phyloP scores from a whole-genome alignment of 2,797 vertebrate species.

The Geotria australis region DNA sequence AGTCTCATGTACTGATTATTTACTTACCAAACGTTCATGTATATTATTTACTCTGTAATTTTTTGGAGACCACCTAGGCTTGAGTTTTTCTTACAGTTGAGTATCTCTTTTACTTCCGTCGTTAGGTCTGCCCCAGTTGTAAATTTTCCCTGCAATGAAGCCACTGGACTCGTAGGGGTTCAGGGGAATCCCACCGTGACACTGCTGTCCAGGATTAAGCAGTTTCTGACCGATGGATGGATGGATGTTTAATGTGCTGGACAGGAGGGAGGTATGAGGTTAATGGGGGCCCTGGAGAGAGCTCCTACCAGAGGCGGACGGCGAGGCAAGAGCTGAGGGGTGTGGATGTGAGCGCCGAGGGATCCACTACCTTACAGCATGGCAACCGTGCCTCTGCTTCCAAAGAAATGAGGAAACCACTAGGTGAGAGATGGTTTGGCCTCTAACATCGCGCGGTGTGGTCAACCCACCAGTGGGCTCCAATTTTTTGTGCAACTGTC shows the following conservation, averaged over 20 bases:
- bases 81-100: too few relatives aligned
- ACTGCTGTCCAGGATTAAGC: too few relatives aligned
- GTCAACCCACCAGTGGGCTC: background rate
- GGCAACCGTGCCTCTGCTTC: constrained; percentile 95
- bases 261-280: constrained; percentile 57
- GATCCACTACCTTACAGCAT: constrained; percentile 92
- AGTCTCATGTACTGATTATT: too few relatives aligned
- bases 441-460: background rate
- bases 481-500: background rate
- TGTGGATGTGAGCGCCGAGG: constrained; percentile 68
- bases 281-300: constrained; percentile 80
- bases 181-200: too few relatives aligned
- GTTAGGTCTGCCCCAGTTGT: too few relatives aligned
- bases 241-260: constrained; percentile 1
- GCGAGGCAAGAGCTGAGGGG: constrained; percentile 99
- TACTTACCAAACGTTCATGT: too few relatives aligned
- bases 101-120: too few relatives aligned
- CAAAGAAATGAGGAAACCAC: constrained; percentile 99
- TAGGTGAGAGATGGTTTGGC: constrained; percentile 28
- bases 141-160: too few relatives aligned
- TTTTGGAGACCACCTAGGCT: too few relatives aligned
- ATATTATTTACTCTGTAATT: too few relatives aligned
- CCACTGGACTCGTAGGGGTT: too few relatives aligned
- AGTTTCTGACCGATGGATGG: too few relatives aligned
- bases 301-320: constrained; percentile 99